phyloP scores from a whole-genome alignment of 2,888 invertebrate genomes.

The Drosophila atripex region DNA sequence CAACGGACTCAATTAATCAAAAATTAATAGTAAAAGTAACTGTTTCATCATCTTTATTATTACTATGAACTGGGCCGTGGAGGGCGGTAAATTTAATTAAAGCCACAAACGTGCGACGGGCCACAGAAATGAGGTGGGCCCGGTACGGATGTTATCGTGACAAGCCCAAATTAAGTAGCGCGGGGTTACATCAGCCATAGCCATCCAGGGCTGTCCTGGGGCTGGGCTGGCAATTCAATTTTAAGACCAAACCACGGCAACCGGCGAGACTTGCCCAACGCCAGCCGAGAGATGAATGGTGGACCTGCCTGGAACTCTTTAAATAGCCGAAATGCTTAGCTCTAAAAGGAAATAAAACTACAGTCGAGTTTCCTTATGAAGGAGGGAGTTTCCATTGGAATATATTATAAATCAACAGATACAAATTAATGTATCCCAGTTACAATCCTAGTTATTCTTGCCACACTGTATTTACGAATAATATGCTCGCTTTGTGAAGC shows the following conservation, averaged over 20 bases:
- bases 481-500: constrained; percentile 40
- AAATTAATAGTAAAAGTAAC: constrained; percentile 41
- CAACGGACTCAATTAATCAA: constrained; percentile 18
- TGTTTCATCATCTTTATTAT: constrained; percentile 48
- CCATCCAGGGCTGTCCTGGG: constrained; percentile 25
- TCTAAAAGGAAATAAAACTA: not conserved
- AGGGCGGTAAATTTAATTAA: constrained; percentile 69
- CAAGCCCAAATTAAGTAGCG: constrained; percentile 70
- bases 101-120: constrained; percentile 50
- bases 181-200: constrained; percentile 66
- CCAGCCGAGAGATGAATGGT: constrained; percentile 22
- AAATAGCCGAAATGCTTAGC: constrained; percentile 9
- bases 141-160: constrained; percentile 66
- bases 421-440: too few species aligned
- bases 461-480: not conserved
- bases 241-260: constrained; percentile 47
- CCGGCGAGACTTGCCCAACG: constrained; percentile 23
- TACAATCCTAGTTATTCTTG: not conserved
- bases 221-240: constrained; percentile 48
- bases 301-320: not conserved
- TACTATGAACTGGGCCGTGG: constrained; percentile 44
- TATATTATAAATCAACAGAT: not conserved
- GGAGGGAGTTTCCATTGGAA: not conserved
- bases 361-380: not conserved
- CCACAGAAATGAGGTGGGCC: constrained; percentile 48